Conservation (phyloP, 2,797 vertebrate species). For the Phataginus tetradactyla region DNA sequence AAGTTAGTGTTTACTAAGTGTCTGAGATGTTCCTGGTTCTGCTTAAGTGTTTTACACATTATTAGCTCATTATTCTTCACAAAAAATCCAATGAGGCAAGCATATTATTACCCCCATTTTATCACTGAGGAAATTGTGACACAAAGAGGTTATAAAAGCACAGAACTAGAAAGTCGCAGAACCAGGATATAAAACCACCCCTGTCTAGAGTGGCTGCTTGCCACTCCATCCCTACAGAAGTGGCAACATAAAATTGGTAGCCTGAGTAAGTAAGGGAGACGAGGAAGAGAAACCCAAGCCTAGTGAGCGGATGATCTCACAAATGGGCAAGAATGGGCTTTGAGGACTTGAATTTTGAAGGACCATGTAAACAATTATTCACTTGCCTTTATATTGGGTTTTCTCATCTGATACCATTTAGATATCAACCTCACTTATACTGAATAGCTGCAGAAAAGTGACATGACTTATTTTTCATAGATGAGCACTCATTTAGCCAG, state of each 20-base stretch:
- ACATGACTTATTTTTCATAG: background rate
- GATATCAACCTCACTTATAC: background rate
- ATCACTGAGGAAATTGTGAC: background rate
- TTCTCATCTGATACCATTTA: background rate
- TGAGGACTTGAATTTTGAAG: background rate
- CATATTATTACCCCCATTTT: background rate
- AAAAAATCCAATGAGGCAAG: background rate
- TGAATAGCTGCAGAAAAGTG: background rate
- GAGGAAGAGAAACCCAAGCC: background rate
- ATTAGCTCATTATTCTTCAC: background rate
- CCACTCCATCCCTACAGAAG: too few relatives aligned
- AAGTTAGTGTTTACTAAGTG: background rate
- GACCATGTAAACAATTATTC: background rate
- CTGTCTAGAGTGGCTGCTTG: background rate
- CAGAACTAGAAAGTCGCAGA: background rate
- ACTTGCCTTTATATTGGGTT: background rate
- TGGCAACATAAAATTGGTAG: background rate
- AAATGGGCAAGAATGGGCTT: background rate
- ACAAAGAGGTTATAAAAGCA: background rate
- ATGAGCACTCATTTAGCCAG: background rate
- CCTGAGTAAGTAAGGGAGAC: rapidly evolving
- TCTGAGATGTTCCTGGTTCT: background rate
- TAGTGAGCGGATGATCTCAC: background rate
- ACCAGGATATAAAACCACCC: background rate
- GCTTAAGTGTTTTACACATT: background rate